These are phyloP conservation scores for Acromyrmex heyeri DNA, from an alignment of 1,140 invertebrate genomes.

Conservation along the genomic window DNA sequence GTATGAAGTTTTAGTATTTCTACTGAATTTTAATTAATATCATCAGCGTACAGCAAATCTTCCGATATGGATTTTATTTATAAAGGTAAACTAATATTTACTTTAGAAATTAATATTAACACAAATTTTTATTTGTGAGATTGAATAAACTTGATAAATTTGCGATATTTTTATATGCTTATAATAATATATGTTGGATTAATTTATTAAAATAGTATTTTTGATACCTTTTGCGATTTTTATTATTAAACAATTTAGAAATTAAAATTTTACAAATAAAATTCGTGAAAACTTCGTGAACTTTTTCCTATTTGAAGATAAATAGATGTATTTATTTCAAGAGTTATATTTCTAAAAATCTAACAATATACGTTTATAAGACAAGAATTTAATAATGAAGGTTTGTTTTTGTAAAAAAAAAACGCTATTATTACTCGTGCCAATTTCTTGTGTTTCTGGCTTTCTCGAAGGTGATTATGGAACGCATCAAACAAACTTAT, in stretches of 20 bases:
- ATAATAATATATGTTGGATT: neutral
- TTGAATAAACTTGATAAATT: neutral
- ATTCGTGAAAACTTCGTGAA: neutral
- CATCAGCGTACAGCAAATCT: neutral
- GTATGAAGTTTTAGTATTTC: neutral
- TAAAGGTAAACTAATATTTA: neutral
- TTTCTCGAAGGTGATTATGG: neutral
- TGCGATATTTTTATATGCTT: neutral
- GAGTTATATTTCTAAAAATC: neutral
- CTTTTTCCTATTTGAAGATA: neutral
- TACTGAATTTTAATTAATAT: neutral
- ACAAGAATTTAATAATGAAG: constrained; percentile 7
- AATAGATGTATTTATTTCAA: neutral
- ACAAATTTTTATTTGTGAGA: neutral
- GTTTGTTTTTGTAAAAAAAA: neutral
- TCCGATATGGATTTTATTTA: neutral
- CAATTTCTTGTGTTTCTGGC: constrained; percentile 6
- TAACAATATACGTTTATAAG: neutral
- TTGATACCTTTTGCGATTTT: neutral
- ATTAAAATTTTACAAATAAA: neutral
- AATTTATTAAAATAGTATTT: constrained; percentile 1
- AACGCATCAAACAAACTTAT: constrained; percentile 28
- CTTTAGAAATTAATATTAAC: neutral
- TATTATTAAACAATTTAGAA: constrained; percentile 3
- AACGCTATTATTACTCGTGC: neutral